Conservation (phyloP, 2,797 vertebrate species). For the Dromococcyx pavoninus region DNA sequence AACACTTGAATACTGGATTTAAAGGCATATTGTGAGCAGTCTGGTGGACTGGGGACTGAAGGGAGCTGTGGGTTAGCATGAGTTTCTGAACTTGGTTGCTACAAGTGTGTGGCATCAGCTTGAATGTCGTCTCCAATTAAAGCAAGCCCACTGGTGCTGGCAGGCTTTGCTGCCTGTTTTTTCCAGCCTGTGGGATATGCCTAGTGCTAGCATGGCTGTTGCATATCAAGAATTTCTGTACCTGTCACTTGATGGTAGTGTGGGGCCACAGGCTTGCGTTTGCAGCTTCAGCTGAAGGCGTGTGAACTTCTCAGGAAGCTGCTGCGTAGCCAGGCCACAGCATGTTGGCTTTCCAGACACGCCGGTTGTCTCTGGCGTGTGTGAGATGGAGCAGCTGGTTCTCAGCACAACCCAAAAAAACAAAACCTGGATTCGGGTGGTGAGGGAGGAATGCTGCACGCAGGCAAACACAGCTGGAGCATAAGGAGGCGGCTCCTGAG, state of each 20-base stretch:
- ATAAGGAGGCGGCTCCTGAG: neutral
- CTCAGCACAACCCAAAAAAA: neutral
- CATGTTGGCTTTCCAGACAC: neutral
- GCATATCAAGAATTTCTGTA: neutral
- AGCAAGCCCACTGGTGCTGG: neutral
- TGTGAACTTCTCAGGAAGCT: neutral
- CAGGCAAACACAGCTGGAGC: conserved; percentile 52
- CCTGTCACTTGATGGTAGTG: conserved; percentile 34
- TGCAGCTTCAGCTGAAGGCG: neutral
- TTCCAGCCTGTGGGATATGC: rapidly evolving
- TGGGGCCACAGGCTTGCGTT: neutral
- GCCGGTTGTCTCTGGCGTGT: neutral
- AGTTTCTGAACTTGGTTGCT: rapidly evolving
- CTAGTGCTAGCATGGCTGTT: rapidly evolving
- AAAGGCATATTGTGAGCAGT: rapidly evolving
- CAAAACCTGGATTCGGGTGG: conserved; percentile 3
- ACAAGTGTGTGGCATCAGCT: rapidly evolving
- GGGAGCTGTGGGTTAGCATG: rapidly evolving
- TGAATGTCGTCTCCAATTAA: neutral
- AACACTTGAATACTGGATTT: rapidly evolving
- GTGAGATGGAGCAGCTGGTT: conserved; percentile 60
- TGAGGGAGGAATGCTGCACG: neutral
- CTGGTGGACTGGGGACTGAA: rapidly evolving
- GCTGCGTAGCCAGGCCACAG: neutral
- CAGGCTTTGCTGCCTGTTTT: neutral